Evolutionary conservation across 2,113 vertebrate species (phyloP).

Genomic region (Crotalus viridis): DNA sequence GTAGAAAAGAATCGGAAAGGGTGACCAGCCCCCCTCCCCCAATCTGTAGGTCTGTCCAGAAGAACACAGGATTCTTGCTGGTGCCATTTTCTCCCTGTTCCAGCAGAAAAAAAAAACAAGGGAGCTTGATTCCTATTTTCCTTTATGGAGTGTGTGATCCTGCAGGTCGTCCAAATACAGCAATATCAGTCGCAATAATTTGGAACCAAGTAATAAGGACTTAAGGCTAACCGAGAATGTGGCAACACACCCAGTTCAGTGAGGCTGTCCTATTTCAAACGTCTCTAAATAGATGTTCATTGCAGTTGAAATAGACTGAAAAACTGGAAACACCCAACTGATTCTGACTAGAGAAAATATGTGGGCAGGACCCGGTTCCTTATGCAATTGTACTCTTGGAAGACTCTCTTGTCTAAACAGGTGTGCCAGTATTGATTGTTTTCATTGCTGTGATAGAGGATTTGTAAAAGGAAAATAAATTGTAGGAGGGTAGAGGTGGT

Average conservation of each 20-base stretch:
- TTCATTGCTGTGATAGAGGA: neutral
- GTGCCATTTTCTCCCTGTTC: neutral
- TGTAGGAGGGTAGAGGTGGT: neutral
- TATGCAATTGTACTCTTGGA: neutral
- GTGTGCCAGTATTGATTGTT: accelerated
- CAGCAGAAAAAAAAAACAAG: neutral
- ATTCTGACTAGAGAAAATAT: neutral
- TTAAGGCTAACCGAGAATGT: neutral
- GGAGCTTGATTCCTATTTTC: neutral
- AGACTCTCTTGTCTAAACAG: neutral
- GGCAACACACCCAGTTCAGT: neutral
- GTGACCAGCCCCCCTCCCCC: neutral
- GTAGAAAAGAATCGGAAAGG: neutral
- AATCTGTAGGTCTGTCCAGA: neutral
- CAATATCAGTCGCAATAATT: neutral
- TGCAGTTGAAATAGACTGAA: neutral
- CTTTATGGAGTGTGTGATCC: neutral
- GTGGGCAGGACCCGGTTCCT: neutral
- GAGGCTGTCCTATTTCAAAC: neutral
- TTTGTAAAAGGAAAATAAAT: neutral
- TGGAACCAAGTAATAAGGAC: neutral
- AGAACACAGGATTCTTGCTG: neutral
- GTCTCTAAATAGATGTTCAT: neutral
- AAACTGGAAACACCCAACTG: conserved; percentile 13
- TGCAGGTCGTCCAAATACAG: neutral